phyloP scores from a whole-genome alignment of 2,797 vertebrate species.

The Alca torda region DNA sequence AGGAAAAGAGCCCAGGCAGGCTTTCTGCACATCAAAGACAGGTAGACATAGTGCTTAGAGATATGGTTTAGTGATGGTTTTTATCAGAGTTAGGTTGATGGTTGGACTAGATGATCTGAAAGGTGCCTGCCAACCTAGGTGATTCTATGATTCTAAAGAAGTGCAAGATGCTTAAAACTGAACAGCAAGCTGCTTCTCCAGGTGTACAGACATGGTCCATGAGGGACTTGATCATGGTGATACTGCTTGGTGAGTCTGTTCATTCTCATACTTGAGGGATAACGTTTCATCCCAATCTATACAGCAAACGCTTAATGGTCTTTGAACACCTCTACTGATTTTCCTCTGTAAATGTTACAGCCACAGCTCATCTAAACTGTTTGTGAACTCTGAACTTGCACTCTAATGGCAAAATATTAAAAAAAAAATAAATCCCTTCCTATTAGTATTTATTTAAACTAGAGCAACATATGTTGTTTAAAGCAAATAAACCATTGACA shows the following conservation, averaged over 20 bases:
- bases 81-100: too few relatives aligned
- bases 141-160: too few relatives aligned
- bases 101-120: too few relatives aligned
- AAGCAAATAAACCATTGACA: neutral
- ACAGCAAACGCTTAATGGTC: neutral
- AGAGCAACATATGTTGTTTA: neutral
- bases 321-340: neutral
- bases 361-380: neutral
- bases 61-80: too few relatives aligned
- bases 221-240: neutral
- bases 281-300: neutral
- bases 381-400: neutral
- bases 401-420: neutral
- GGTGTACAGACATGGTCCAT: accelerated
- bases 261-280: neutral
- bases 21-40: neutral
- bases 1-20: neutral
- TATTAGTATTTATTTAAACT: neutral
- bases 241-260: neutral
- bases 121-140: too few relatives aligned
- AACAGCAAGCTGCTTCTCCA: neutral
- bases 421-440: neutral
- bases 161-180: neutral
- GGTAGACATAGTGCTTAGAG: too few relatives aligned
- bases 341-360: neutral